Conservation (phyloP, 2,888 invertebrate species). For the Vanessa cardui region DNA sequence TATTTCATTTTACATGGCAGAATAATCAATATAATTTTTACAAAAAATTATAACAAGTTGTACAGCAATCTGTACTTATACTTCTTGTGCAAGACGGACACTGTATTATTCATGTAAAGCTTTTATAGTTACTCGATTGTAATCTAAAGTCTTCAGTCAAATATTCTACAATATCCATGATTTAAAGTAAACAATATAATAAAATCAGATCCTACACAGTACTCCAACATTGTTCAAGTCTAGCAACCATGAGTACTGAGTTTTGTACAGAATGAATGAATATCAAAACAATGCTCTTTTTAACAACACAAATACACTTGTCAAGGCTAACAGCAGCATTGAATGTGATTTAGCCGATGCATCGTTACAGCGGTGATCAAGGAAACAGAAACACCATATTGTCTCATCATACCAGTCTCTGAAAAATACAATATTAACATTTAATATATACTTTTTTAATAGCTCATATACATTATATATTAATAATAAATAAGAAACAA, state of each 20-base stretch:
- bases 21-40: too few relatives aligned
- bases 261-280: conserved; percentile 6
- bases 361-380: conserved; percentile 93
- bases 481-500: too few relatives aligned
- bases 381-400: conserved; percentile 94
- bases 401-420: conserved; percentile 92
- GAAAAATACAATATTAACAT: conserved; percentile 45
- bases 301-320: conserved; percentile 47
- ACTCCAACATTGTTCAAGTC: conserved; percentile 8
- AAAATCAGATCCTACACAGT: conserved; percentile 3
- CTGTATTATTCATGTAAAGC: too few relatives aligned
- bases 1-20: too few relatives aligned
- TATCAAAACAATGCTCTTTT: conserved; percentile 48
- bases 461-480: too few relatives aligned
- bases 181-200: background rate
- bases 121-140: too few relatives aligned
- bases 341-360: conserved; percentile 60
- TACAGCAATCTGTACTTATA: too few relatives aligned
- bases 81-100: too few relatives aligned
- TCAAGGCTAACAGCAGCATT: conserved; percentile 55
- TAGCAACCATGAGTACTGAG: conserved; percentile 17
- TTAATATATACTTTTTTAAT: background rate
- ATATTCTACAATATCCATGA: background rate
- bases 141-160: background rate
- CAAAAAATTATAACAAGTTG: too few relatives aligned